These are phyloP conservation scores for Rambutsinella grinnellia DNA, from an alignment of 2,888 invertebrate species.

Conservation along the genomic window DNA sequence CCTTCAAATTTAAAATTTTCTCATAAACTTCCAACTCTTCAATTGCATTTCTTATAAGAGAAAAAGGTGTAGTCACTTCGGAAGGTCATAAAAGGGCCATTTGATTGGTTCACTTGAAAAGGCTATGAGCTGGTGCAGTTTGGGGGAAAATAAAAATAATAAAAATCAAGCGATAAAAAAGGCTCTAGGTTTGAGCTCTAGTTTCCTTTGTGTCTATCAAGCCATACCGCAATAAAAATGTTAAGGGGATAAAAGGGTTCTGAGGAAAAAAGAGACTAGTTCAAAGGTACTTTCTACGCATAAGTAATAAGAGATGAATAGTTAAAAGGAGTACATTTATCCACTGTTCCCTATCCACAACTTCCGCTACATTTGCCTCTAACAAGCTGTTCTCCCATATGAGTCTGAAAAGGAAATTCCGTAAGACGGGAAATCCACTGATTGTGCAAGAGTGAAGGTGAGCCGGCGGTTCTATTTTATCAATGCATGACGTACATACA, in stretches of 20 bases:
- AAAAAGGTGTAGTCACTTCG: no score
- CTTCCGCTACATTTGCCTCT: slow-evolving; percentile 45
- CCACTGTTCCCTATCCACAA: neutral
- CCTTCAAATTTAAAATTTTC: neutral
- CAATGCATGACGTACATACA: neutral
- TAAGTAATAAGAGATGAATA: no score
- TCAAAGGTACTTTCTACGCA: no score
- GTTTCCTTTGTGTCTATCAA: neutral
- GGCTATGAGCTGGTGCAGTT: no score
- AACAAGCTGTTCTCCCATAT: neutral
- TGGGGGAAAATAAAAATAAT: neutral
- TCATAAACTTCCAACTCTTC: neutral
- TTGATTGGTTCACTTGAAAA: neutral
- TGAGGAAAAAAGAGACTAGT: no score
- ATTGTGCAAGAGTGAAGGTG: no score
- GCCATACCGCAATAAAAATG: neutral
- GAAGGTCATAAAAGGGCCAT: neutral
- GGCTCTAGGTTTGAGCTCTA: neutral
- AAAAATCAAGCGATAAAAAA: neutral
- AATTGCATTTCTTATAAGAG: no score
- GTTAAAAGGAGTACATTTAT: neutral
- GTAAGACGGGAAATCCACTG: no score
- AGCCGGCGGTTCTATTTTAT: neutral
- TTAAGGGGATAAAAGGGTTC: no score
- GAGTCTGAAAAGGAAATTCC: neutral